phyloP scores from a whole-genome alignment of 1,140 invertebrate species.

The Archivesica marissinica region DNA sequence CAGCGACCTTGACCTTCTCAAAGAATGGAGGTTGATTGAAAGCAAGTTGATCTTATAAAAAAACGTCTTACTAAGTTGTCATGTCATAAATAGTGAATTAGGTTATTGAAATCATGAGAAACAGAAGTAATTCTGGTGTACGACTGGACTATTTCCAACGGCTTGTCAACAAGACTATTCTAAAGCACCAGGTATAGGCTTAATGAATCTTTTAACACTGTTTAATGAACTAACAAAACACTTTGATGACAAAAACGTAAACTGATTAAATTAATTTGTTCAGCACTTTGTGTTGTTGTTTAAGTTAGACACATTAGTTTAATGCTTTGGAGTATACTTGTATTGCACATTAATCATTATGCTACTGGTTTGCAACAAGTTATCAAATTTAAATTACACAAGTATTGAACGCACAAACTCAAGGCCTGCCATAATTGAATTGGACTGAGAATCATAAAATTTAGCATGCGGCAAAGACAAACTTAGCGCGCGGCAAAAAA shows the following conservation, averaged over 20 bases:
- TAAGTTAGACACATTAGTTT: too few relatives aligned
- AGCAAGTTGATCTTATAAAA: background rate
- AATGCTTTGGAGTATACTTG: too few relatives aligned
- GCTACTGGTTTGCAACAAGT: background rate
- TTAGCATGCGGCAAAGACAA: background rate
- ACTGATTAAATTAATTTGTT: too few relatives aligned
- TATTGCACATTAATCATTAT: background rate
- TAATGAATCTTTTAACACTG: too few relatives aligned
- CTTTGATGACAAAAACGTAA: too few relatives aligned
- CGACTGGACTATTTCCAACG: conserved; percentile 97
- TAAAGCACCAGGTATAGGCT: conserved; percentile 94
- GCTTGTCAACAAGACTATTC: conserved; percentile 95
- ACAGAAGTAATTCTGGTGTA: conserved; percentile 96
- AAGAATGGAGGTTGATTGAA: background rate
- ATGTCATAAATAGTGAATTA: background rate
- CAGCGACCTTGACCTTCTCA: conserved; percentile 1
- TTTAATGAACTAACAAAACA: too few relatives aligned
- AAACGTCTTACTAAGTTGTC: too few relatives aligned
- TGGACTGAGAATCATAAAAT: too few relatives aligned
- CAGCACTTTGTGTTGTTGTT: too few relatives aligned
- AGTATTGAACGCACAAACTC: background rate
- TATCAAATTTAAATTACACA: background rate
- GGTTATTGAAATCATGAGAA: conserved; percentile 88
- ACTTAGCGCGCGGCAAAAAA: too few relatives aligned
- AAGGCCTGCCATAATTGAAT: background rate